Percentiles rank a stretch among this genome's conserved stretches.
These are phyloP conservation scores for Congeria kusceri DNA, from an alignment of 2,888 invertebrate species.

Conservation along the genomic window DNA sequence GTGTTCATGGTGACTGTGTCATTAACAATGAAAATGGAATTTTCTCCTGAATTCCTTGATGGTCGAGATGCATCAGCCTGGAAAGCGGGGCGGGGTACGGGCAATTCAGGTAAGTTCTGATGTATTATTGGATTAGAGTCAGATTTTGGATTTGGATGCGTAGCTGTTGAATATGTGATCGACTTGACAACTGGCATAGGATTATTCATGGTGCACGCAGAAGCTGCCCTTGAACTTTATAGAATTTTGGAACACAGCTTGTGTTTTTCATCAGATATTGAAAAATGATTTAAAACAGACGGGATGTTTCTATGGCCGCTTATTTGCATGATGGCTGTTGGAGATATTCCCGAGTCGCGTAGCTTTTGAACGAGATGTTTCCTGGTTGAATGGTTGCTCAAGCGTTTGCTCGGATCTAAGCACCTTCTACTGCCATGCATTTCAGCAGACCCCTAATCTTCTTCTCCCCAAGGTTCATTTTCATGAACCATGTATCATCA, in stretches of 20 bases:
- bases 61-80: no score
- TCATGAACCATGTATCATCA: slow-evolving; percentile 33
- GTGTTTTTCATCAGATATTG: slow-evolving; percentile 49
- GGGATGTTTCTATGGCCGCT: slow-evolving; percentile 50
- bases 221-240: slow-evolving; percentile 4
- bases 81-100: no score
- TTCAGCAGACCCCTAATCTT: slow-evolving; percentile 33
- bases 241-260: slow-evolving; percentile 39
- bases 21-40: no score
- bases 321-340: slow-evolving; percentile 51
- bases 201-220: no score
- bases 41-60: no score
- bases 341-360: slow-evolving; percentile 25
- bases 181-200: no score
- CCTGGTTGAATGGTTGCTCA: slow-evolving; percentile 37
- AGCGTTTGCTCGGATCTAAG: slow-evolving; percentile 16
- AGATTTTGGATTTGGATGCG: no score
- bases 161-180: no score
- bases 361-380: slow-evolving; percentile 34
- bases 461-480: slow-evolving; percentile 11
- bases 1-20: no score
- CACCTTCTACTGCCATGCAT: slow-evolving; percentile 40
- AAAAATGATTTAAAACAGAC: slow-evolving; percentile 40
- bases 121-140: no score
- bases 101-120: no score